A percentile compares a stretch with the other conserved stretches of the same genome.
Evolutionary conservation across 2,888 invertebrate genomes (phyloP).

Genomic region (Standfussiana lucernea): DNA sequence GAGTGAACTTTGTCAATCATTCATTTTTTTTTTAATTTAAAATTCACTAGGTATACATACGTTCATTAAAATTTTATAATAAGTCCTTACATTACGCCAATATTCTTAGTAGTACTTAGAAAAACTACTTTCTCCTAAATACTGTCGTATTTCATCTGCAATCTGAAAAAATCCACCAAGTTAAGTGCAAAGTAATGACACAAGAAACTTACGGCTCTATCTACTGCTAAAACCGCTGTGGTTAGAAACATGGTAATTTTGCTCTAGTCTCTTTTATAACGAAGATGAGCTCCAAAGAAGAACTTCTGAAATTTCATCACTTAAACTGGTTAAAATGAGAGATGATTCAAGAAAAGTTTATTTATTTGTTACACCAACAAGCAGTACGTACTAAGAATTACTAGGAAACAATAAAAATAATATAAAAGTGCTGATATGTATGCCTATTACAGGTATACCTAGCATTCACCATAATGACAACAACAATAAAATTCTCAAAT

Average conservation of each 20-base stretch:
- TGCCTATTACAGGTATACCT: too few species aligned
- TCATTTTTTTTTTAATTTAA: neutral
- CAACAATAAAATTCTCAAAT: too few species aligned
- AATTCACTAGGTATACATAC: neutral
- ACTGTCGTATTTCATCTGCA: neutral
- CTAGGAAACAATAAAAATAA: too few species aligned
- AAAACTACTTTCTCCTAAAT: neutral
- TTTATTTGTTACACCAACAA: too few species aligned
- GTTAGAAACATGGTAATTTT: neutral
- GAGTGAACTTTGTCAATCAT: neutral
- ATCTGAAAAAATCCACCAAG: neutral
- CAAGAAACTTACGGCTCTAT: neutral
- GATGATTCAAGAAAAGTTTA: neutral
- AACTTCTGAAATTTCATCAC: neutral
- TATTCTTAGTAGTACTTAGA: neutral
- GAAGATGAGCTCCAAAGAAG: neutral
- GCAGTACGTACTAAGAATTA: too few species aligned
- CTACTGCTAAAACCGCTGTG: neutral
- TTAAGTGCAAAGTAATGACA: neutral
- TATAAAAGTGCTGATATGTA: too few species aligned
- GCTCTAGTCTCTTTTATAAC: neutral
- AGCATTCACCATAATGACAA: too few species aligned
- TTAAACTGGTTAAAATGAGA: neutral
- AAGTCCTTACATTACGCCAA: neutral
- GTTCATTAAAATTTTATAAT: neutral